Evolutionary conservation across 2,888 invertebrate genomes (phyloP).

Genomic region (Euproctis similis): DNA sequence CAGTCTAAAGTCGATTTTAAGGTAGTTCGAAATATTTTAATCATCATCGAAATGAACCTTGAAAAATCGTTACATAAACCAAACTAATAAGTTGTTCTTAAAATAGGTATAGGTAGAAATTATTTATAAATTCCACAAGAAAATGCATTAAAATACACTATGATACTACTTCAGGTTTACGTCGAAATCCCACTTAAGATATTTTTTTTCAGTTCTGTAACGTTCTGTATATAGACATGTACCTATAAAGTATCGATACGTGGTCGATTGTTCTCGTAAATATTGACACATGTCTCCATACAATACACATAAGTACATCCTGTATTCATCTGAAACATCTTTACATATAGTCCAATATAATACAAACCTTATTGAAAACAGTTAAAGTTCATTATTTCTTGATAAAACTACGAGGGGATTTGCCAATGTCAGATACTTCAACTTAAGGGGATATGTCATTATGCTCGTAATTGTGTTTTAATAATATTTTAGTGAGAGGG

Average conservation of each 20-base stretch:
- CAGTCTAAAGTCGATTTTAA: no score
- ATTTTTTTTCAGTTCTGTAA: no score
- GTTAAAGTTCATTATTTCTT: no score
- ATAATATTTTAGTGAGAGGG: slow-evolving; percentile 35
- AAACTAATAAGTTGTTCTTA: no score
- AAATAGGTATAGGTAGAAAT: no score
- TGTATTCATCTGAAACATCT: slow-evolving; percentile 22
- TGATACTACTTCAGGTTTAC: no score
- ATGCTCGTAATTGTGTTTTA: slow-evolving; percentile 61
- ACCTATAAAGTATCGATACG: slow-evolving; percentile 26
- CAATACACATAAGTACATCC: slow-evolving; percentile 55
- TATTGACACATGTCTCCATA: slow-evolving; percentile 59
- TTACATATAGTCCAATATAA: not conserved
- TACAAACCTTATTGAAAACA: not conserved
- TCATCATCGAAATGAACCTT: no score
- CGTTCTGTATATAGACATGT: slow-evolving; percentile 2
- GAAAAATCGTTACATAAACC: no score
- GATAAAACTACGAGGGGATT: slow-evolving; percentile 13
- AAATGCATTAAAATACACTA: no score
- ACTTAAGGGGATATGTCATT: slow-evolving; percentile 61
- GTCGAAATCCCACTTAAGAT: no score
- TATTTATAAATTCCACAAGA: no score
- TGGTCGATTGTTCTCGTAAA: slow-evolving; percentile 35
- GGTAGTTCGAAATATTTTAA: no score
- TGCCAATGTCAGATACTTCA: slow-evolving; percentile 44